A percentile compares a stretch with the other conserved stretches of the same genome.
phyloP scores from a whole-genome alignment of 2,113 vertebrate species.

The Etheostoma cragini region DNA sequence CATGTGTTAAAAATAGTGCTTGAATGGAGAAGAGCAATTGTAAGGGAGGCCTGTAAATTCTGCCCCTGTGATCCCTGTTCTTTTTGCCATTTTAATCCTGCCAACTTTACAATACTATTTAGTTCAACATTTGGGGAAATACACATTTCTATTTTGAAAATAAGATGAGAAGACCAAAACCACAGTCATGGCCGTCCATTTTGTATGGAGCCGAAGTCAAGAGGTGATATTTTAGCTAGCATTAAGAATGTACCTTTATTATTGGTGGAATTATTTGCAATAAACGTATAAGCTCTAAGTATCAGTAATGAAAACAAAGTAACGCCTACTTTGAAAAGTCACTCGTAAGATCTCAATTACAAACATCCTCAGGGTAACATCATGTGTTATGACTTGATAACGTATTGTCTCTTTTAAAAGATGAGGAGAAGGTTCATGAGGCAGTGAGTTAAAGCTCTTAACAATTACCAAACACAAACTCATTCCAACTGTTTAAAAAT shows the following conservation, averaged over 20 bases:
- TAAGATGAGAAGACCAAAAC: not conserved
- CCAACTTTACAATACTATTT: not conserved
- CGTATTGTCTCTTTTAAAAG: constrained; percentile 27
- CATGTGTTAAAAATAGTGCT: not conserved
- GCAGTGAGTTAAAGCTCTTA: not conserved
- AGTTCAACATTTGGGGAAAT: not conserved
- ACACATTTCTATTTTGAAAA: not conserved
- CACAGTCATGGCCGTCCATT: too few species aligned
- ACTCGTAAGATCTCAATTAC: not conserved
- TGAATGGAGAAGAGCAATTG: not conserved
- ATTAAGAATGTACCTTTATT: not conserved
- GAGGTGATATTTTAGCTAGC: too few species aligned
- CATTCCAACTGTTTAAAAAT: constrained; percentile 14
- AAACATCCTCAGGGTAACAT: constrained; percentile 4
- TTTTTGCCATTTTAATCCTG: not conserved
- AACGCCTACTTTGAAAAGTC: not conserved
- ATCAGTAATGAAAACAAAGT: not conserved
- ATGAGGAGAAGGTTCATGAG: not conserved
- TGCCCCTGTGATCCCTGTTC: not conserved
- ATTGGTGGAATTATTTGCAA: not conserved
- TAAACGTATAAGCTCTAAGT: not conserved
- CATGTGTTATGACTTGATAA: constrained; percentile 29
- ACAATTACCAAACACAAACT: constrained; percentile 24
- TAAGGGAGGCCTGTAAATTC: not conserved
- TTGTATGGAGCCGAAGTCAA: too few species aligned